Conservation (phyloP, 2,797 vertebrate species). For the Ceyx erithaca region DNA sequence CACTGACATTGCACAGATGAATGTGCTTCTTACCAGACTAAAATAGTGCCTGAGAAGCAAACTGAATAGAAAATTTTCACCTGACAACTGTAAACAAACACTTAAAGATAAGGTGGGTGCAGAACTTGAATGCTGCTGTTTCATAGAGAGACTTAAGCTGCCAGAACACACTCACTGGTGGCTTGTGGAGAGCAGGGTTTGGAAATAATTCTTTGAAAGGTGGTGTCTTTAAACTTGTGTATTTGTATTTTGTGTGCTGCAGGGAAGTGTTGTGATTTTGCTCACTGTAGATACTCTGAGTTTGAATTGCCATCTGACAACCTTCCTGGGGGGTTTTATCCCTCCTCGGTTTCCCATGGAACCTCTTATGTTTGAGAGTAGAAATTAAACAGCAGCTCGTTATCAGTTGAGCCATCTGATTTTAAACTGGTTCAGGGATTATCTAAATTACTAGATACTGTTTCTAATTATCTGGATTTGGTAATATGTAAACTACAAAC, state of each 20-base stretch:
- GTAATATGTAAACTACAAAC: background rate
- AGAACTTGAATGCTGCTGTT: background rate
- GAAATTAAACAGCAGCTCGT: background rate
- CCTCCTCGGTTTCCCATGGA: background rate
- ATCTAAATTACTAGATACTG: background rate
- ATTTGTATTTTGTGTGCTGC: background rate
- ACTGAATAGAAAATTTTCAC: background rate
- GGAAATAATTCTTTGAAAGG: background rate
- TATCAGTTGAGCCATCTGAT: background rate
- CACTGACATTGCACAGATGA: rapidly evolving
- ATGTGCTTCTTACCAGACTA: background rate
- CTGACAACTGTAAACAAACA: background rate
- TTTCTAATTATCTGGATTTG: conserved; percentile 16
- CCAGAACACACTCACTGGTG: background rate
- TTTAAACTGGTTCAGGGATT: background rate
- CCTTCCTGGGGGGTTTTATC: background rate
- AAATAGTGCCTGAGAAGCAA: background rate
- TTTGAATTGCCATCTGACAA: background rate
- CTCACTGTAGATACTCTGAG: background rate
- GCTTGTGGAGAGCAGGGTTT: background rate
- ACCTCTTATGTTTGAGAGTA: background rate
- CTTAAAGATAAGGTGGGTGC: background rate
- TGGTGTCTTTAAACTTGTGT: background rate
- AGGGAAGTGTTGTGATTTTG: background rate
- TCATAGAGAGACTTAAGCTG: background rate